Percentiles rank a stretch among this genome's conserved stretches.
phyloP scores from a whole-genome alignment of 2,113 vertebrate species.

The Oreochromis aureus region DNA sequence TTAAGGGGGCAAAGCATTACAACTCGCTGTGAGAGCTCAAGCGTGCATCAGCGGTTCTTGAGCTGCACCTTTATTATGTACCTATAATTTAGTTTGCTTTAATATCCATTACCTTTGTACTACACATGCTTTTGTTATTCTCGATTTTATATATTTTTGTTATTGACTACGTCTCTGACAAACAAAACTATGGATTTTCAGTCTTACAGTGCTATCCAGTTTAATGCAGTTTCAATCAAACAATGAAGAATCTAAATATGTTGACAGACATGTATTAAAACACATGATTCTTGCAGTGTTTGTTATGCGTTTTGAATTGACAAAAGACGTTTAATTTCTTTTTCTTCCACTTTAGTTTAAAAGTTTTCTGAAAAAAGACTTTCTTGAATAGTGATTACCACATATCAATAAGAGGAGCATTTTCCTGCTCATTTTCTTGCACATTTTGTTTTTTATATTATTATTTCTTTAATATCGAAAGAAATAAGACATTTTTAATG shows the following conservation, averaged over 20 bases:
- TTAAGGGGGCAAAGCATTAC: background rate
- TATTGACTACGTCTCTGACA: background rate
- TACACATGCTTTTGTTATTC: background rate
- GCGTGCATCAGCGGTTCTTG: background rate
- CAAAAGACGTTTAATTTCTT: background rate
- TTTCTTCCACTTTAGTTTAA: background rate
- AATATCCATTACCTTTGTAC: background rate
- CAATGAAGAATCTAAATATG: background rate
- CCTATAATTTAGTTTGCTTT: background rate
- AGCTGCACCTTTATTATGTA: background rate
- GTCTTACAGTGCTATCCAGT: accelerated
- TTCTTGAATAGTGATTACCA: background rate
- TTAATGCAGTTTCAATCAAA: background rate
- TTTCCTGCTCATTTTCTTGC: background rate
- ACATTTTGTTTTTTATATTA: background rate
- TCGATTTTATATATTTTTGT: background rate
- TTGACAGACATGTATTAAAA: background rate
- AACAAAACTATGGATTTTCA: background rate
- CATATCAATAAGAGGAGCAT: background rate
- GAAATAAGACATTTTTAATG: background rate
- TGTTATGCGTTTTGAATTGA: background rate
- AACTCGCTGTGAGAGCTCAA: background rate
- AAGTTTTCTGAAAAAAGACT: background rate
- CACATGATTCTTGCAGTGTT: no score
- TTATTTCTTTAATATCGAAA: background rate